Base-by-base conservation (phyloP, 2,113 vertebrate genomes). In the Diphyllodes magnificus region DNA sequence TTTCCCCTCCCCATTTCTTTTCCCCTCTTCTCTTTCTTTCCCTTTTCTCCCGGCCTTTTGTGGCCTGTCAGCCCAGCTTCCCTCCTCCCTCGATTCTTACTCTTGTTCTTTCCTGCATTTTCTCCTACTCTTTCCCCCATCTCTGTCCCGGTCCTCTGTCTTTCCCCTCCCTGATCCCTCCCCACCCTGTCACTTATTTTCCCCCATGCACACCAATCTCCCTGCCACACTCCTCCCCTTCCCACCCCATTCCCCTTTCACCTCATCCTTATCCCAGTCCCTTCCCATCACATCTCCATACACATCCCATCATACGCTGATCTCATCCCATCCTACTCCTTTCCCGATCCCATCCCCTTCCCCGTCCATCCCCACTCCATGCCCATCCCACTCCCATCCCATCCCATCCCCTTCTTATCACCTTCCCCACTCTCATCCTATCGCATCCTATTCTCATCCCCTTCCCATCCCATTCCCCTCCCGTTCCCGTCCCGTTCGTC, bases 181-280 rank as follows among this genome's bases (percentile, higher is more conserved):
- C 21, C 23, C 42, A 44, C 22, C 7, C 15, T 23, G 7, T 19
- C 51, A 22, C 13, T 22, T 49, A 11, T 53, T 53, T 65, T 1
- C 11, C 12, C 5, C 14, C 19, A 4, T 0, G 1, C 1, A 7
- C 42, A 35, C 15, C 0, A 2, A 10, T 59, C 22, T 80, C 59
- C 66, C 63, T 82, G 47, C 13, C 0, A 1, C 33, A 7, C 21
- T 60, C 76, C 25, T 65, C 5, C 23, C 31, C 8, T 13, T 31
- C 22, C 56, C 20, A 21, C 12, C 2, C 9, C 8, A 11, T 64
- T 12, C 7, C 31, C 5, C 0, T 24, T 44, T 79, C 31, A 64
- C 31, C 15, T 64, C 31, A 44, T 64, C 49, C 44, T 22, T 20
- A 37, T 28, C 40, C 20, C 39, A 45, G 44, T 37, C 12, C 31